Base-by-base conservation (phyloP, 2,113 vertebrate species). In the Orientallactaga bullata region DNA sequence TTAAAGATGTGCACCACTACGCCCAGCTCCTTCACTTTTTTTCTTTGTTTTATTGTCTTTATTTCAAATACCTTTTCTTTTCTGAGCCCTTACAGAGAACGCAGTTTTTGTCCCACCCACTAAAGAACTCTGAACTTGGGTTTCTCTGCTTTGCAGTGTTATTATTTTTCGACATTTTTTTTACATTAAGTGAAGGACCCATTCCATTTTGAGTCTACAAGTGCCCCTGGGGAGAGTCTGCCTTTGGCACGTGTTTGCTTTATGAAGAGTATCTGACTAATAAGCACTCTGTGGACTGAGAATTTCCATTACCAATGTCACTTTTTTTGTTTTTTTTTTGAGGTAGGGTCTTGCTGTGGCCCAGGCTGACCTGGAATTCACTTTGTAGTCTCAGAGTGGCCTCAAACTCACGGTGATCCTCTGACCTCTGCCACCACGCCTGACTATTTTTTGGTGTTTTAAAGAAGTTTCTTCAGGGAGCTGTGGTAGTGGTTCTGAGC, bases 121-220 rank as follows among this genome's bases (percentile, higher is more conserved):
- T 12, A 2, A 58, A 60, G 71, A 82, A 79, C 81, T 89, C 61
- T 81, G 92, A n/a, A 66, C 73, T 81, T 88, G 32, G 23, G 23
- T 77, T 79, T 66, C 55, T 90, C 32, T 78, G 69, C 35, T 77
- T 90, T 26, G 10, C 82, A 37, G 58, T 58, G 8, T 86, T 93
- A 66, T n/a, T 61, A n/a, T n/a, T 79, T 93, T 63, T 94, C 89
- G 90, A 93, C 66, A 94, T 93, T 90, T 80, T 85, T 87, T 89
- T n/a, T n/a, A 81, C 80, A 66, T 95, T 32, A 47, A 68, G 66
- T 37, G 7, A 28, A 13, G 84, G 20, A 87, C 72, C 17, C 21
- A 28, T 88, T 86, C 30, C 81, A 85, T 13, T 76, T 85, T 88
- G 74, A 81, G 88, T 85, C 28, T 84, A 6, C 37, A 81, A 66